Base-by-base conservation (phyloP, 1,140 invertebrate genomes). In the Rhynchophorus ferrugineus region DNA sequence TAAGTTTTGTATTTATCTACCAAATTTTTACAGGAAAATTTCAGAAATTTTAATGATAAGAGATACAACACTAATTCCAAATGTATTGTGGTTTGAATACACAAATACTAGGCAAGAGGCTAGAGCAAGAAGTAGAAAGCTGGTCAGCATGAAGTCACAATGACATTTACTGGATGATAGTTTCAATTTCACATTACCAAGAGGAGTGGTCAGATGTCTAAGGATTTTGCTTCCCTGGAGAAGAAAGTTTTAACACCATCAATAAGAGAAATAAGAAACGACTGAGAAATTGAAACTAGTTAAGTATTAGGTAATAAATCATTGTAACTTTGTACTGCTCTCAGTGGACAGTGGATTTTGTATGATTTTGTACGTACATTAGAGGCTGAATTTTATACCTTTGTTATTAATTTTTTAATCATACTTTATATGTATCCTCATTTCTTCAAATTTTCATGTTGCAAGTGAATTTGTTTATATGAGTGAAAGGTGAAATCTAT, bases 51-150 rank as follows among this genome's bases (percentile, higher is more conserved):
- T 94, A 51, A 79, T 95, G 71, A 72, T 95, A 53, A 75, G 91
- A 59, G 92, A 95, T 63, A 91, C 89, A 37, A 91, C 91, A 5
- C 71, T 94, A 20, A 95, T 95, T 69, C 92, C 91, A 9, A 94
- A 95, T 68, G 85, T 95, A 5, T 68, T 95, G 47, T 95, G 91
- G 90, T 95, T 95, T 68, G 91, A 95, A 66, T 95, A 95, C 67
- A 91, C 87, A n/a, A 88, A 84, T 44, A 84, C 85, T 42, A 71
- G 90, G 52, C 83, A 85, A 61, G 90, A 92, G 69, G 81, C 83
- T 1, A 81, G 85, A 61, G 83, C 83, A 20, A 78, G 87, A 62
- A 84, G 85, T 41, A 75, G 89, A 57, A 94, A 94, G 72, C 73
- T 91, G 54, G 84, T 86, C 1, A 87, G 85, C 7, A 82, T 90